phyloP scores from a whole-genome alignment of 2,113 vertebrate genomes.

The Sceloporus undulatus region DNA sequence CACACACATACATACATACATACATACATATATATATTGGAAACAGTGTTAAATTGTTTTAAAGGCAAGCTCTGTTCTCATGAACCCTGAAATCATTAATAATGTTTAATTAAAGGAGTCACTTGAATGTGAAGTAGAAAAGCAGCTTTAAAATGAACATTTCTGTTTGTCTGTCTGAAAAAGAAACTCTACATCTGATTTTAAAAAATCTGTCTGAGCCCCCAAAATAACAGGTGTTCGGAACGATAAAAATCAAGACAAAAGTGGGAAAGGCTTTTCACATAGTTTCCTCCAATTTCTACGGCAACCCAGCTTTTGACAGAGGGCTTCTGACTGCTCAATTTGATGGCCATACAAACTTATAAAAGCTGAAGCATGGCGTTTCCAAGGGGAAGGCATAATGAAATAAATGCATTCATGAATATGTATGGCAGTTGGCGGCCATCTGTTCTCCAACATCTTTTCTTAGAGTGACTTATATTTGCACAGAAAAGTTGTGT shows the following conservation, averaged over 20 bases:
- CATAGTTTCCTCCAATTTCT: conserved; percentile 70
- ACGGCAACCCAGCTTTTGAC: conserved; percentile 71
- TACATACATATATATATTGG: too few species aligned
- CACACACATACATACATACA: too few species aligned
- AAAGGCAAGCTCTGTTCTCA: background rate
- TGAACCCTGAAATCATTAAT: conserved; percentile 28
- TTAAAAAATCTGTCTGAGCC: conserved; percentile 12
- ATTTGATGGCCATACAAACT: conserved; percentile 74
- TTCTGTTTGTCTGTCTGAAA: conserved; percentile 24
- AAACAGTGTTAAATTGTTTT: background rate
- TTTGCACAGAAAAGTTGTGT: conserved; percentile 42
- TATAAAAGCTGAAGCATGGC: conserved; percentile 70
- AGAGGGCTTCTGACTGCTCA: conserved; percentile 78
- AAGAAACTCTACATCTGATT: conserved; percentile 25
- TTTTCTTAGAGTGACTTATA: conserved; percentile 70
- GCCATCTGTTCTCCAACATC: conserved; percentile 78
- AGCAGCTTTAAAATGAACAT: background rate
- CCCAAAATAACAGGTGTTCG: conserved; percentile 70
- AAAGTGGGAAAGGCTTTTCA: conserved; percentile 65
- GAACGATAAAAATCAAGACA: conserved; percentile 67
- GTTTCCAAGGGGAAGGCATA: conserved; percentile 76
- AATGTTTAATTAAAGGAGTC: conserved; percentile 31
- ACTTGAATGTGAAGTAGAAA: conserved; percentile 13
- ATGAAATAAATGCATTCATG: conserved; percentile 79
- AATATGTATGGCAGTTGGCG: conserved; percentile 75